These are phyloP conservation scores for Atrichornis clamosus DNA, from an alignment of 2,113 vertebrate genomes.

Conservation along the genomic window DNA sequence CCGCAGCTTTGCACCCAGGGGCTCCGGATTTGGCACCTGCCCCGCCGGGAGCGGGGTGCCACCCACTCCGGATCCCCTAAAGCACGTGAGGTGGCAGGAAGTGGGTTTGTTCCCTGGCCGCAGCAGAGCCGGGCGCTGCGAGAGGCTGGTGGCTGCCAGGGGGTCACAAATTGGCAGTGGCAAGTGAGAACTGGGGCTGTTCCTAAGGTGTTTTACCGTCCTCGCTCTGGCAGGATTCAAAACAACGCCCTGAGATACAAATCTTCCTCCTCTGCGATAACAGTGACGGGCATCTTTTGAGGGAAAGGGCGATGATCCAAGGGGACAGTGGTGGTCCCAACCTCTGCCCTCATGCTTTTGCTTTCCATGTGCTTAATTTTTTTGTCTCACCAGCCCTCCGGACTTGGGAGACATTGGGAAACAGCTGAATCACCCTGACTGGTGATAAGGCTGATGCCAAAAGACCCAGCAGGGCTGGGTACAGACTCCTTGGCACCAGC, in stretches of 20 bases:
- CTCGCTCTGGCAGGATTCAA: not conserved
- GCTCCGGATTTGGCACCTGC: not conserved
- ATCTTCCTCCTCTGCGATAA: not conserved
- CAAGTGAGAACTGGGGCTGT: not conserved
- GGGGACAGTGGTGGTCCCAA: not conserved
- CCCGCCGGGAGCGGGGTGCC: accelerated
- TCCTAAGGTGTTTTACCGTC: not conserved
- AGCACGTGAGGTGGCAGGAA: not conserved
- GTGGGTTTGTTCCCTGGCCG: not conserved
- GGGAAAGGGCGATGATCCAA: not conserved
- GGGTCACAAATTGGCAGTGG: not conserved
- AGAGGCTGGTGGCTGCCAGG: not conserved
- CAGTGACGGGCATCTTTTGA: not conserved
- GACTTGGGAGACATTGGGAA: not conserved
- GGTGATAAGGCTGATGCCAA: not conserved
- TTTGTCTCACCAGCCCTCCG: not conserved
- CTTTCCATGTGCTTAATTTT: not conserved
- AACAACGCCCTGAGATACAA: accelerated
- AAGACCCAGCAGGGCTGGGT: not conserved
- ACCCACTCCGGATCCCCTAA: not conserved
- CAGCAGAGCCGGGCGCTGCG: not conserved
- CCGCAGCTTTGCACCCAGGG: accelerated
- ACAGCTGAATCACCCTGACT: not conserved
- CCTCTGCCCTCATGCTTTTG: not conserved
- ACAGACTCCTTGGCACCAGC: constrained; percentile 42